Conservation (phyloP, 2,113 vertebrate genomes). For the Rhinolophus ferrumequinum region DNA sequence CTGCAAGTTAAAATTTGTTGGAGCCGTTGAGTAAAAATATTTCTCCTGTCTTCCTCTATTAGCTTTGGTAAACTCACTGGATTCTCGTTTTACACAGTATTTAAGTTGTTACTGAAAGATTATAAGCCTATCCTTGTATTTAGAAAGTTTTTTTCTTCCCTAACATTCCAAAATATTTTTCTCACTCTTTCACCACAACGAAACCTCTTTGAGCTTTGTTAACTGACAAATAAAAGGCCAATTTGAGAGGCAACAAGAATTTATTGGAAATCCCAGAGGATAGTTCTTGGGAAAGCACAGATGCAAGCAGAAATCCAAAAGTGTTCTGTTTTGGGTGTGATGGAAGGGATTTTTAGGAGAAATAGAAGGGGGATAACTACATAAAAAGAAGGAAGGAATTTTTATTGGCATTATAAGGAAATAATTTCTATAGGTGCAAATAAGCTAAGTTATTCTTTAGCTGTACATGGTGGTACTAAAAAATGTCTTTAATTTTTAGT, state of each 20-base stretch:
- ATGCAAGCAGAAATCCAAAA: neutral
- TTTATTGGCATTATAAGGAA: neutral
- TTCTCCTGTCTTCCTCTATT: neutral
- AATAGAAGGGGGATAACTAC: neutral
- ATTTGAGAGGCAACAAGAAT: neutral
- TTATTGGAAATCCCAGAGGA: neutral
- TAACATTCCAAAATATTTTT: neutral
- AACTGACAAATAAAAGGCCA: neutral
- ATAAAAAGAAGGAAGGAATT: neutral
- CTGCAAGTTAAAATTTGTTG: neutral
- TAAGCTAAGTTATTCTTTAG: neutral
- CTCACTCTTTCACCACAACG: neutral
- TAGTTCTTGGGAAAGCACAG: neutral
- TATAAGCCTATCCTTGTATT: neutral
- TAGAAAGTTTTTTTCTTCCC: neutral
- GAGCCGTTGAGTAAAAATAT: neutral
- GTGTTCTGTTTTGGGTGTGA: neutral
- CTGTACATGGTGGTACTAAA: neutral
- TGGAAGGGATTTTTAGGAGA: neutral
- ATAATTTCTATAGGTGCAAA: neutral
- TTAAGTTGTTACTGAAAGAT: neutral
- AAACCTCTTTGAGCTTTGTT: neutral
- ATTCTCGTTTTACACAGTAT: neutral
- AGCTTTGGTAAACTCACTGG: neutral
- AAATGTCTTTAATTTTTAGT: neutral